phyloP scores from a whole-genome alignment of 2,113 vertebrate species.

The Corvus cornix region DNA sequence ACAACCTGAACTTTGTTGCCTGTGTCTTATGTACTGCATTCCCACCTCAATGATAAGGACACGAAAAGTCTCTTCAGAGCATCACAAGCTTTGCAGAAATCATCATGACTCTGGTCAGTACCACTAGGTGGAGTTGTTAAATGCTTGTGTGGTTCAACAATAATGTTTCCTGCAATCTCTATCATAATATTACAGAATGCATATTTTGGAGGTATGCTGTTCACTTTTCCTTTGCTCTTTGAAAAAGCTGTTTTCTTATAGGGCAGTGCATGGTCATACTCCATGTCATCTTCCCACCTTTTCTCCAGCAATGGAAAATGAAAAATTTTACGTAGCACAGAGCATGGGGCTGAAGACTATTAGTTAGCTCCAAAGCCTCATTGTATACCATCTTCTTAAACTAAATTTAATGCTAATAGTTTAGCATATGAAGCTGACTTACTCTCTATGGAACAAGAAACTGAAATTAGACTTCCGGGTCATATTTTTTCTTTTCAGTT shows the following conservation, averaged over 20 bases:
- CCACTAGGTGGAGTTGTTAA: background rate
- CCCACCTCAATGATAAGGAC: background rate
- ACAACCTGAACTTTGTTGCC: fast-evolving
- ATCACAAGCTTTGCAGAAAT: background rate
- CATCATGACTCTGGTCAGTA: fast-evolving
- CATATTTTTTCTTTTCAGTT: background rate
- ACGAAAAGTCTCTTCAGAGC: background rate
- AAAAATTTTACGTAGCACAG: background rate
- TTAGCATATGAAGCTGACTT: background rate
- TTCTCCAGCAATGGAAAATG: background rate
- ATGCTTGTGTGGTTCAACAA: background rate
- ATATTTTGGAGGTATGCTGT: fast-evolving
- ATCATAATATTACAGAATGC: background rate
- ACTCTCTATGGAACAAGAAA: fast-evolving
- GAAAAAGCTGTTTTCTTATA: background rate
- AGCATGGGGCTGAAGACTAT: background rate
- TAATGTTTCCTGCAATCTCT: background rate
- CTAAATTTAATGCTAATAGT: background rate
- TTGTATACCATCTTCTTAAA: background rate
- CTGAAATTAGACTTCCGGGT: background rate
- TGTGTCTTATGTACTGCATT: background rate
- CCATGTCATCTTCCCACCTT: background rate
- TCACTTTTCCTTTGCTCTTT: background rate
- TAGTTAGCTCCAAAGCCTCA: background rate
- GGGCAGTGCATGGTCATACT: background rate